phyloP scores from a whole-genome alignment of 2,113 vertebrate species.

The Canis aureus region DNA sequence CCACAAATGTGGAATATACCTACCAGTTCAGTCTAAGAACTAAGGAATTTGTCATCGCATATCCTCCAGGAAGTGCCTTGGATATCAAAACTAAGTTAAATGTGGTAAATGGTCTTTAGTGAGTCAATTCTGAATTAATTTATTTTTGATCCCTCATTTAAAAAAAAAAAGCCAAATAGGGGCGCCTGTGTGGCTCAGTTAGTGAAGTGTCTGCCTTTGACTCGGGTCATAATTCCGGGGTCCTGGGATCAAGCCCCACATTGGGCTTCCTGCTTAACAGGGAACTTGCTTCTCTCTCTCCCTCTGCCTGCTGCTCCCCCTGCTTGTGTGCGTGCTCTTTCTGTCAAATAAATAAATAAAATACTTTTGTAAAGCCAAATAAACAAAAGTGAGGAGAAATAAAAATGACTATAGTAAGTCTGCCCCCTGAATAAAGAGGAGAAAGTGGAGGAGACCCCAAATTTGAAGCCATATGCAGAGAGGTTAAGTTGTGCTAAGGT shows the following conservation, averaged over 20 bases:
- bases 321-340: no score
- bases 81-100: constrained; percentile 44
- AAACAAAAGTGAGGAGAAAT: constrained; percentile 34
- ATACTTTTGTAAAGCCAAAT: background rate
- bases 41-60: background rate
- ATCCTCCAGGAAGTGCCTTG: background rate
- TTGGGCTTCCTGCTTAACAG: no score
- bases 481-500: constrained; percentile 4
- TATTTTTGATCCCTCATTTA: background rate
- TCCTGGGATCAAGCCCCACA: no score
- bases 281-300: no score
- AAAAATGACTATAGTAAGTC: background rate
- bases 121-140: constrained; percentile 39
- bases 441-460: background rate
- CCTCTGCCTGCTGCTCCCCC: no score
- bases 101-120: background rate
- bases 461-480: background rate
- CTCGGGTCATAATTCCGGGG: no score
- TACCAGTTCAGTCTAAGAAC: background rate
- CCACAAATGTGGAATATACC: background rate
- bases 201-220: no score
- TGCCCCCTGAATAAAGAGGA: background rate
- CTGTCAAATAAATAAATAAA: no score
- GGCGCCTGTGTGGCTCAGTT: no score
- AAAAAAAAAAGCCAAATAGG: no score